These are phyloP conservation scores for Pollenia angustigena DNA, from an alignment of 2,888 invertebrate genomes.

Conservation along the genomic window DNA sequence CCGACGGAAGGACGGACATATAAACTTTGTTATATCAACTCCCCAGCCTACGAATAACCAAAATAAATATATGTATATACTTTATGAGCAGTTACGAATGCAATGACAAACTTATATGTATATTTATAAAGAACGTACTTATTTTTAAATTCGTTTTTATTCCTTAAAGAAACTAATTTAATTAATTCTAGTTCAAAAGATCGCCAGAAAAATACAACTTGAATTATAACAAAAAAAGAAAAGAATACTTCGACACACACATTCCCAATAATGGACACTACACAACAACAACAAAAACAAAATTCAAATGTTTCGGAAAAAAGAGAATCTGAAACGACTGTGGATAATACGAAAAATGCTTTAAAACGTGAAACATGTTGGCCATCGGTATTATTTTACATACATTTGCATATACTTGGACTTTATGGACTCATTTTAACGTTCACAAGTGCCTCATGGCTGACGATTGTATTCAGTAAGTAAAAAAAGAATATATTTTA, in stretches of 20 bases:
- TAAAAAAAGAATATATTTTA: constrained; percentile 72
- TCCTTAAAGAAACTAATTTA: neutral
- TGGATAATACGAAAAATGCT: constrained; percentile 77
- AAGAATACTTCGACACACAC: neutral
- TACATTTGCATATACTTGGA: constrained; percentile 89
- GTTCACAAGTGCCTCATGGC: constrained; percentile 86
- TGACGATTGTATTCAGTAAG: constrained; percentile 88
- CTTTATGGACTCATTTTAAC: constrained; percentile 87
- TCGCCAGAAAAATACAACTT: neutral
- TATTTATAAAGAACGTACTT: too few species aligned
- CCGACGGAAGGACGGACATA: too few species aligned
- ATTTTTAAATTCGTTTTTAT: too few species aligned
- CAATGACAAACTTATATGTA: too few species aligned
- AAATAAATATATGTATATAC: too few species aligned
- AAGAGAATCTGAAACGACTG: constrained; percentile 1
- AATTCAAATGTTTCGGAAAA: constrained; percentile 6
- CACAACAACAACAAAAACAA: neutral
- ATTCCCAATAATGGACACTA: constrained; percentile 26
- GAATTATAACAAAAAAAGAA: constrained; percentile 17
- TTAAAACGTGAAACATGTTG: constrained; percentile 88
- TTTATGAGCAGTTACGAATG: too few species aligned
- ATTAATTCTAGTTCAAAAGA: constrained; percentile 44
- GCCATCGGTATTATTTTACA: constrained; percentile 89
- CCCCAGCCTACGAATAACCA: too few species aligned
- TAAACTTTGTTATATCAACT: too few species aligned